Evolutionary conservation across 2,113 vertebrate species (phyloP).

Genomic region (Rostratula benghalensis): DNA sequence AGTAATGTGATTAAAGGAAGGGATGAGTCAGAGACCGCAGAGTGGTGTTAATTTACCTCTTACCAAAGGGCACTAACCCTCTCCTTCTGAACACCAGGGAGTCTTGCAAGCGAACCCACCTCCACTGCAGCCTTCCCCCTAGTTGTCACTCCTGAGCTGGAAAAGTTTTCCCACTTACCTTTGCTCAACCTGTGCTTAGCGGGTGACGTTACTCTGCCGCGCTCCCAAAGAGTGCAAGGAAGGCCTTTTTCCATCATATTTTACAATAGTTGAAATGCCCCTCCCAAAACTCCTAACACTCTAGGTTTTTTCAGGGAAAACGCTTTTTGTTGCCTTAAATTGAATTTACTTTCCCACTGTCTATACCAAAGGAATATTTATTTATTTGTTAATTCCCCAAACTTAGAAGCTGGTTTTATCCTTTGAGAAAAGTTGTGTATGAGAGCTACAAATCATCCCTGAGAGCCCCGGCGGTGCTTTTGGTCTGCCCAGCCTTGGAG

Average conservation of each 20-base stretch:
- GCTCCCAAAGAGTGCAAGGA: neutral
- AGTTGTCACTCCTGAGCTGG: neutral
- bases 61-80: neutral
- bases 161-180: neutral
- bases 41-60: neutral
- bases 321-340: neutral
- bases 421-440: neutral
- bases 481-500: neutral
- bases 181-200: neutral
- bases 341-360: neutral
- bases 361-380: neutral
- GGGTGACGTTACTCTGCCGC: rapidly evolving
- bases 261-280: neutral
- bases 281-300: neutral
- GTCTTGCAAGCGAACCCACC: neutral
- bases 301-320: neutral
- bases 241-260: neutral
- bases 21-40: neutral
- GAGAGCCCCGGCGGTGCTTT: neutral
- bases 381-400: neutral
- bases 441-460: neutral
- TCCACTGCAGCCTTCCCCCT: neutral
- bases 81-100: neutral
- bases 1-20: neutral
- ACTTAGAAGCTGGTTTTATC: neutral